Evolutionary conservation across 2,888 invertebrate genomes (phyloP), one percentile per base, ranked within the genome.

Genomic region (Tiliacea citrago): DNA sequence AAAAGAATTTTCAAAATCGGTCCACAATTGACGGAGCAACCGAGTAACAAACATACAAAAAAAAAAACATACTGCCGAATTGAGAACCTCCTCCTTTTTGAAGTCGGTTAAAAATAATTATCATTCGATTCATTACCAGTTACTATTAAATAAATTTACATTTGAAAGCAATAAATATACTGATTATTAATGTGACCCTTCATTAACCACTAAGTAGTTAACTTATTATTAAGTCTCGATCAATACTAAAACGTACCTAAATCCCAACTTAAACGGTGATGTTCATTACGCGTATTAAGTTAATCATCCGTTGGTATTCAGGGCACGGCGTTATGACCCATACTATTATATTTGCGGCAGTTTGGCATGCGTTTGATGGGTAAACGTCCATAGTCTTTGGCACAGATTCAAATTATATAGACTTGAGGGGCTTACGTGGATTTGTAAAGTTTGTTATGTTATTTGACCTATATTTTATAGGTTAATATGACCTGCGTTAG

Each of bases 371-470:
- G 73, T 75, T 65, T 85, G 87, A 85, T 81, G 68, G 74, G 70
- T 73, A 69, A 76, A 69, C 69, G 76, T 73, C 70, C n/a, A 71
- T 76, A 84, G 83, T 82, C 82, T 85, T 88, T 89, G 88, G 89
- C 86, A 67, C 45, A 68, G 81, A 82, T 86, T 88, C 88, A 88
- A 88, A 87, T 81, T 75, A 70, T 77, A 75, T 49, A 29, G 66
- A 73, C 73, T 76, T 79, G 51, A 79, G 49, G 7, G 47, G 58
- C 53, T 74, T 83, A 86, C 29, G 42, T 57, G 72, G 83, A 58
- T 83, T 74, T 72, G 45, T 45, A 70, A 67, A 79, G 53, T 77
- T 78, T 69, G 57, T 24, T 68, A 39, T 63, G 39, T 53, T 51
- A 42, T 61, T 65, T 73, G 47, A 63, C 29, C 68, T 55, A 53